These are phyloP conservation scores for Podarcis lilfordi DNA, from an alignment of 2,797 vertebrate species.

Conservation along the genomic window DNA sequence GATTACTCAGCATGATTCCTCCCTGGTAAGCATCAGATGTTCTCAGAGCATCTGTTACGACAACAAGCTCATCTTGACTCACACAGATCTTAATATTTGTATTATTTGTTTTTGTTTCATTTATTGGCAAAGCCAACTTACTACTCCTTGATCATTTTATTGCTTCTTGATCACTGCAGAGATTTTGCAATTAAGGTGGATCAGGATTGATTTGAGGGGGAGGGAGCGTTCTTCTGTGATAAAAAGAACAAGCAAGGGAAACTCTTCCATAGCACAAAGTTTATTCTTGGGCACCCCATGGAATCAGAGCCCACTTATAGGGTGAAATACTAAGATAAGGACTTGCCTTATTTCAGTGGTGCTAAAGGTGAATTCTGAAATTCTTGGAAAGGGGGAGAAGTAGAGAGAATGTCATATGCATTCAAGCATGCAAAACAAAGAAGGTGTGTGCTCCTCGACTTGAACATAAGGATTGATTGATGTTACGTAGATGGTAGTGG, in stretches of 20 bases:
- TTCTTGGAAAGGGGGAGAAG: not conserved
- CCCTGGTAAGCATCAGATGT: conserved; percentile 18
- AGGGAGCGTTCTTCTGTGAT: not conserved
- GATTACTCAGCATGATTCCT: not conserved
- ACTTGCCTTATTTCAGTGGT: not conserved
- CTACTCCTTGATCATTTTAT: conserved; percentile 10
- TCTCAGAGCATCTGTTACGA: conserved; percentile 24
- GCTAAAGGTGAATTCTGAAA: not conserved
- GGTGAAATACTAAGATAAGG: not conserved
- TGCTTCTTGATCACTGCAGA: not conserved
- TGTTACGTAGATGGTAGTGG: not conserved
- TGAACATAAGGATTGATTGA: not conserved
- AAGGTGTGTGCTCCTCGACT: not conserved
- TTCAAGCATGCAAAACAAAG: not conserved
- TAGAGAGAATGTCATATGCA: too few species aligned
- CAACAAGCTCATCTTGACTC: not conserved
- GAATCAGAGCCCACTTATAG: not conserved
- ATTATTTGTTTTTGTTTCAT: not conserved
- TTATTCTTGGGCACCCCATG: not conserved
- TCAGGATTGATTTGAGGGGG: too few species aligned
- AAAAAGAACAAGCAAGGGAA: not conserved
- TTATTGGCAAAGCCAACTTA: not conserved
- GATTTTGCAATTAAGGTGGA: conserved; percentile 6
- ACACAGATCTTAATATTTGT: not conserved
- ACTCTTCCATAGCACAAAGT: not conserved